These are phyloP conservation scores for Dipodomys stephensi DNA, from an alignment of 2,113 vertebrate species.

Conservation along the genomic window DNA sequence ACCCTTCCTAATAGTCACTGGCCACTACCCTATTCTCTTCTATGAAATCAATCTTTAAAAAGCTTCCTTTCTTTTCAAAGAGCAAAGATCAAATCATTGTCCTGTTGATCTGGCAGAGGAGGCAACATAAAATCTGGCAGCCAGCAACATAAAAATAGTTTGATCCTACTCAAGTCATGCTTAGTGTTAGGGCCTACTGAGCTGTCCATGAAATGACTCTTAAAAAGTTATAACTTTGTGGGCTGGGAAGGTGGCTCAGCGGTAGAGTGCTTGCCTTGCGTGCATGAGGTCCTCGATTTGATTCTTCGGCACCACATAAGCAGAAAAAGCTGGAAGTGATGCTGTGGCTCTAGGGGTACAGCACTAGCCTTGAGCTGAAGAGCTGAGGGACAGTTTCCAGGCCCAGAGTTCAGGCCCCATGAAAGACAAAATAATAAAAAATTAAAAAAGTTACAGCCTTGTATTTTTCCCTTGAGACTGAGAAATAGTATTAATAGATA, in stretches of 20 bases:
- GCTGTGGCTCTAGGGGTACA: too few relatives aligned
- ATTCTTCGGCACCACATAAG: too few relatives aligned
- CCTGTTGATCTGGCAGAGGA: neutral
- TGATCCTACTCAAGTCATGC: neutral
- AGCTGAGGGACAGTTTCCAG: too few relatives aligned
- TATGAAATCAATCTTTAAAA: neutral
- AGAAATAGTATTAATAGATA: constrained; percentile 33
- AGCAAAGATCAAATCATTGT: neutral
- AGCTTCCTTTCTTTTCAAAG: neutral
- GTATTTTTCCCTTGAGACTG: neutral
- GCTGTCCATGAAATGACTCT: neutral
- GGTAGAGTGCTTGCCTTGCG: too few relatives aligned
- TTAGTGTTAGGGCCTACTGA: neutral
- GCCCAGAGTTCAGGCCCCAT: too few relatives aligned
- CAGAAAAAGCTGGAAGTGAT: too few relatives aligned
- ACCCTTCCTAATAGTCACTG: neutral
- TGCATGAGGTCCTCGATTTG: too few relatives aligned
- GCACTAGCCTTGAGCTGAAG: too few relatives aligned
- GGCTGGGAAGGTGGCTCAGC: too few relatives aligned
- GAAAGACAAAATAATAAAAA: too few relatives aligned
- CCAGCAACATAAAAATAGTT: neutral
- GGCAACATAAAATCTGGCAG: neutral
- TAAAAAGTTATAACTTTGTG: neutral
- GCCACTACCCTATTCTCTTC: neutral
- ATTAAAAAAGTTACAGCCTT: neutral